Base-by-base conservation (phyloP, 1,140 invertebrate species). In the Aphis craccivora region DNA sequence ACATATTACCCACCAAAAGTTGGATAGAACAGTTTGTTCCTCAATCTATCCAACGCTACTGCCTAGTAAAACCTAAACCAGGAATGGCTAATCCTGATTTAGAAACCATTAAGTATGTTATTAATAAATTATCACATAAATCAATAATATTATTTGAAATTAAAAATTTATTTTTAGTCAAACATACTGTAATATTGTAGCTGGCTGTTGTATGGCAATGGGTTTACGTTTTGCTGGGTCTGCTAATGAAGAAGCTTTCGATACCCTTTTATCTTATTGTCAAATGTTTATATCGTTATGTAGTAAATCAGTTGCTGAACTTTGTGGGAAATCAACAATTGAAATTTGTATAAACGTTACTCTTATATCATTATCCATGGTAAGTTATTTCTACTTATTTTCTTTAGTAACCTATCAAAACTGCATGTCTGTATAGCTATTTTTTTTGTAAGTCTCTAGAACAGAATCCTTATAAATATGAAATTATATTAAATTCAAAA, bases 101-200 rank as follows among this genome's bases (percentile, higher is more conserved):
- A 95, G 98, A 99, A 96, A 98, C 98, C 53, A 99, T 99, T 96
- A 98, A 98, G 98, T 98, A 93, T 76, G 25, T 90, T 55, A 55
- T 86, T 55, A 55, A 93, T 48, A 90, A 84, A 89, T 67, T 93
- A 94, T 94, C 94, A 9, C 9, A 60, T 55, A 55, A 40, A 60
- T 60, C 18, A 67, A 88, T 60, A 67, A 51, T 60, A 22, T 43
- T 30, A 7, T 67, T 67, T 90, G n/a, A 45, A 60, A 37, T 93
- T 84, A 22, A 40, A 93, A 91, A 94, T 94, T 94, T 94, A 94
- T 94, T 96, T 96, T 83, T 95, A 98, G 98, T 94, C 99, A 99
- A 96, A 98, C 98, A 0, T 99, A 99, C 95, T 99, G 98, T 95
- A 99, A 99, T 95, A 99, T 99, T 93, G 96, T 99, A 89, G 98